Evolutionary conservation across 2,113 vertebrate genomes (phyloP), one percentile per base, ranked within the genome.

Genomic region (Scomber japonicus): DNA sequence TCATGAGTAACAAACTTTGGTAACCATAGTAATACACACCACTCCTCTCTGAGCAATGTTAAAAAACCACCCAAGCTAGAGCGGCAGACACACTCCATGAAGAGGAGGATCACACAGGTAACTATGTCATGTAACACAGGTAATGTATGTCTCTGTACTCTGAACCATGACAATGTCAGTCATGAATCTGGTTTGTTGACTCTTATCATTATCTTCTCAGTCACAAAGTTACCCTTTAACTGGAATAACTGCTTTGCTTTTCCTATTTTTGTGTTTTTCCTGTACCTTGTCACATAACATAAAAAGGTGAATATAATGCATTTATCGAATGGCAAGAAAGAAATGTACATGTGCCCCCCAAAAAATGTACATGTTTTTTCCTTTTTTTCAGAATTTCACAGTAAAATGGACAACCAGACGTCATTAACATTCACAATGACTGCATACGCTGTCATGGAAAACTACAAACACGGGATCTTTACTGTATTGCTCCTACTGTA

Each of bases 381-480:
- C 79, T 61, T 57, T 19, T 71, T 88, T 78, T 62, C 69, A 88
- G 78, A 70, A 45, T 2, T 74, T 9, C 30, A 19, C 3, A 10
- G 19, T 56, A 62, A 48, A 8, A 94, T 94, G 91, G 75, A 83
- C 69, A 94, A 94, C 66, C 40, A 13, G 10, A 85, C 90, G 1
- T 11, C 64, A 9, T 83, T 77, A 2, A 82, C 80, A 4, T 90
- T 93, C 55, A 82, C 75, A 65, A 78, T 94, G 84, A 81, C 88
- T 15, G 85, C 85, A 0, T 93, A 88, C 17, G 30, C 59, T 11
- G 35, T 46, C 17, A 71, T 94, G 71, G 84, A 91, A 7, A 72
- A 83, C 17, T 49, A 84, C 68, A 93, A 86, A 69, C 31, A 78
- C 5, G 63, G 81, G 3, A 57, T 87, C 15, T 89, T 94, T 10